Base-by-base conservation (phyloP, 30 jellyfish, hydroid and myxozoan genomes). In the Aurelia coerulea region DNA sequence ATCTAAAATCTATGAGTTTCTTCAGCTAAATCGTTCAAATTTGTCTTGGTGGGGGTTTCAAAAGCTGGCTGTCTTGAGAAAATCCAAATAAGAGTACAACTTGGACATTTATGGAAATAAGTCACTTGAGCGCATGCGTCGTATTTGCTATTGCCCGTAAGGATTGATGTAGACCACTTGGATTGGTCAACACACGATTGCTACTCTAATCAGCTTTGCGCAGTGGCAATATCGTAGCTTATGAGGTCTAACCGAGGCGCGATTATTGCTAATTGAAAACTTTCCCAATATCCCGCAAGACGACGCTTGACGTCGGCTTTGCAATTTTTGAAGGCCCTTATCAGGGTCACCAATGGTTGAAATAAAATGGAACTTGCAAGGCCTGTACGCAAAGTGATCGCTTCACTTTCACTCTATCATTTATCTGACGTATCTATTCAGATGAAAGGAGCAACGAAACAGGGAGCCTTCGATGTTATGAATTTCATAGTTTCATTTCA, bases 201-300 rank as follows among this genome's bases (percentile, higher is more conserved):
- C 41, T 0, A 0, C 37, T 13, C 0, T 0, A 0, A 0, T 83
- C 34, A 83, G 95, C 97, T 90, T 91, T 91, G 97, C 97, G 97
- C 97, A 91, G 97, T 91, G 97, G 97, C 96, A 91, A 85, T 91
- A 91, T 95, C 97, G 94, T 86, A 91, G 97, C 80, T 94, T 35
- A 83, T 91, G 97, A 91, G 96, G 97, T 91, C 82, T 81, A 84
- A 77, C 97, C 96, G 97, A 91, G 97, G 87, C 97, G 97, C 94
- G 97, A 95, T 91, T 86, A 91, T 91, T 91, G 97, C 97, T 91
- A 91, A 91, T 91, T 91, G 97, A 91, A 91, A 91, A 91, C 97
- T 91, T 77, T 91, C 96, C 97, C 97, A 91, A 91, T 91, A 86
- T 80, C 97, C 97, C 97, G 97, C 97, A 78, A 51, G 94, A 80